Conservation (phyloP, 2,797 vertebrate genomes). For the Muscicapa striata region DNA sequence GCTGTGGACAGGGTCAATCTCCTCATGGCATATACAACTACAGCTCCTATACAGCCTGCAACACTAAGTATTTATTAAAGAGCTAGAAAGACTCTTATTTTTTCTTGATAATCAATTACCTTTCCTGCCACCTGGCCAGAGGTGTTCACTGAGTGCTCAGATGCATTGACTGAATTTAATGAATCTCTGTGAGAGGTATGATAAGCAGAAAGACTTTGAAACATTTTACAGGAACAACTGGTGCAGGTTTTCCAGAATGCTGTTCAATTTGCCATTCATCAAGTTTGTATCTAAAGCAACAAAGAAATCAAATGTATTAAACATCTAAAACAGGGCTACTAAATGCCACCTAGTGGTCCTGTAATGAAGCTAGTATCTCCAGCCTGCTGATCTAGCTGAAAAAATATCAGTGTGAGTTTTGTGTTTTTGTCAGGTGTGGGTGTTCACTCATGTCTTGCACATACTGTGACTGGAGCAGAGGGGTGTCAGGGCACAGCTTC, state of each 20-base stretch:
- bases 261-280: neutral
- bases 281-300: neutral
- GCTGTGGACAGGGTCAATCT: neutral
- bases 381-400: neutral
- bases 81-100: neutral
- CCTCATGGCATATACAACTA: neutral
- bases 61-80: neutral
- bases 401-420: neutral
- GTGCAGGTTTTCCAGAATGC: neutral
- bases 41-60: neutral
- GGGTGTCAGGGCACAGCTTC: neutral
- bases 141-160: neutral
- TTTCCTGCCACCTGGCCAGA: neutral
- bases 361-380: neutral
- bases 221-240: neutral
- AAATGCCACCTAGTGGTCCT: slow-evolving; percentile 67
- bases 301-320: neutral
- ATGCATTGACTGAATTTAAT: neutral
- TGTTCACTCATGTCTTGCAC: neutral
- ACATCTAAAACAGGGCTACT: slow-evolving; percentile 8
- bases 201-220: neutral
- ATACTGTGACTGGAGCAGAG: rapidly evolving
- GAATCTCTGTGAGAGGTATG: neutral
- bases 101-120: neutral
- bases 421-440: neutral